Evolutionary conservation across 2,888 invertebrate genomes (phyloP), one percentile per base, ranked within the genome.

Genomic region (Arrhopalites spinosus): DNA sequence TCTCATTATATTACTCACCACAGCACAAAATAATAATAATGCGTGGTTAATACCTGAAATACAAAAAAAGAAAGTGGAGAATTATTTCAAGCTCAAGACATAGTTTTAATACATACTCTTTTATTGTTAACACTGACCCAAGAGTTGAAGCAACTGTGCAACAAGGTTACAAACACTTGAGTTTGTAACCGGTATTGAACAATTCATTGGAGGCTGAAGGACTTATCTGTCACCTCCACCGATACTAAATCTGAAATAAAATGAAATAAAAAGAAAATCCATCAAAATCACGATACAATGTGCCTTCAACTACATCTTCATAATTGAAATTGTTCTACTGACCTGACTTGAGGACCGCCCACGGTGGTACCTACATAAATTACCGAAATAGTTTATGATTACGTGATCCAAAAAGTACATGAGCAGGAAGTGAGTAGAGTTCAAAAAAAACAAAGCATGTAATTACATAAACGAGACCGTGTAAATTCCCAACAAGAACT

Each of bases 181-280:
- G 83, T 92, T 91, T 20, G 97, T 96, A 77, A 93, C 91, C 2
- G 97, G 97, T 84, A 98, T 89, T 73, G 95, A 93, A 70, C 93
- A 90, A 83, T 93, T 93, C 79, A 95, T 90, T 2, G 97, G 95
- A 68, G 97, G 96, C 86, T 97, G 97, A 80, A 98, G 87, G 71
- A 95, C 94, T 87, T 98, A 97, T 78, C 96, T 89, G 88, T 98
- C 98, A 2, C 96, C 95, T 0, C 95, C 96, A 76, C 97, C 97
- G 83, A 98, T 95, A 83, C 96, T 96, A 88, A 98, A 98, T 76
- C 96, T 36, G 36, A 36, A 36, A n/a, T n/a, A n/a, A n/a, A n/a
- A n/a, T n/a, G n/a, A n/a, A n/a, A n/a, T n/a, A n/a, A n/a, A n/a
- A n/a, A n/a, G n/a, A n/a, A n/a, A n/a, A n/a, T n/a, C n/a, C n/a